Evolutionary conservation across 30 jellyfish, hydroid and myxozoan species (phyloP).

Genomic region (Pelagia noctiluca): DNA sequence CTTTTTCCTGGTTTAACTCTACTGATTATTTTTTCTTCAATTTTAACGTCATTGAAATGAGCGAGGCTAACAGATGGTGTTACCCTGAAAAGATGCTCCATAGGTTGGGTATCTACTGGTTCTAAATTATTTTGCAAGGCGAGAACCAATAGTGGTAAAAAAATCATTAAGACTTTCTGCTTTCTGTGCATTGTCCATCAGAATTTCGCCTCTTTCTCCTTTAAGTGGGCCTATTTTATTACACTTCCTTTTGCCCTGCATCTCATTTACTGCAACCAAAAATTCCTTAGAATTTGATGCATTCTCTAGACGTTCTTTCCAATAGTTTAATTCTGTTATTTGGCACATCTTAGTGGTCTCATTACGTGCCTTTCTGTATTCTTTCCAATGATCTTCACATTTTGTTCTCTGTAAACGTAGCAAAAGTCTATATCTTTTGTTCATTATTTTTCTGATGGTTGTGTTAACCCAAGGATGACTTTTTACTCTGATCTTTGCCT

Average conservation of each 20-base stretch:
- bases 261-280: conserved; percentile 8
- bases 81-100: conserved; percentile 6
- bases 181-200: conserved; percentile 31
- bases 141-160: conserved; percentile 27
- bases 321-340: background rate
- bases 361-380: conserved; percentile 31
- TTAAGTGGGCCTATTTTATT: conserved; percentile 18
- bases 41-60: background rate
- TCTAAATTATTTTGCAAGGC: conserved; percentile 12
- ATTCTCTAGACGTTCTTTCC: conserved; percentile 4
- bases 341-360: conserved; percentile 5
- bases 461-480: conserved; percentile 36
- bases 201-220: conserved; percentile 23
- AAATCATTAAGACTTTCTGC: conserved; percentile 32
- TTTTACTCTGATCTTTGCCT: conserved; percentile 43
- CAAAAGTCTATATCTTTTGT: conserved; percentile 27
- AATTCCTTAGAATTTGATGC: conserved; percentile 2
- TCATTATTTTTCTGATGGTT: background rate
- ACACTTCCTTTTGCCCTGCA: conserved; percentile 22
- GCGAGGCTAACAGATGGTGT: background rate
- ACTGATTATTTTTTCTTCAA: background rate
- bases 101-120: conserved; percentile 6
- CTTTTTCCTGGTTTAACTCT: conserved; percentile 3
- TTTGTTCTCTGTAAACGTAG: conserved; percentile 45
- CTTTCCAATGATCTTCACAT: conserved; percentile 16